phyloP scores from a whole-genome alignment of 2,797 vertebrate genomes.

The Oceanodroma leucorhoa region DNA sequence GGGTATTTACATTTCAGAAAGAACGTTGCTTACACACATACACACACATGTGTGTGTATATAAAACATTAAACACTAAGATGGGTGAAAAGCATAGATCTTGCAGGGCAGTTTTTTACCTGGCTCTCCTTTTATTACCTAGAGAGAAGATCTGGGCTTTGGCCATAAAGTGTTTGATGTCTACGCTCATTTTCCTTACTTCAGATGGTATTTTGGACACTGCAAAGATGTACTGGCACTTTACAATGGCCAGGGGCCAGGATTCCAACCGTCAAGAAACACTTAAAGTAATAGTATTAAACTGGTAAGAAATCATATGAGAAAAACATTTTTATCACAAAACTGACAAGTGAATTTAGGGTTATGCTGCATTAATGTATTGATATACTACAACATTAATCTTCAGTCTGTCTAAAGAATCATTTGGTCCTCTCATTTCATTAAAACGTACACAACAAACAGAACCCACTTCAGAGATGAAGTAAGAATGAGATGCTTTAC shows the following conservation, averaged over 20 bases:
- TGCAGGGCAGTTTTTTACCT: background rate
- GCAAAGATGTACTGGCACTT: slow-evolving; percentile 59
- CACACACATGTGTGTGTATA: background rate
- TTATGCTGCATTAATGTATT: slow-evolving; percentile 41
- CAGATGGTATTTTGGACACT: slow-evolving; percentile 40
- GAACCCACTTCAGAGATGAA: background rate
- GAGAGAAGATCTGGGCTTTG: slow-evolving; percentile 6
- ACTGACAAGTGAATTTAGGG: slow-evolving; percentile 17
- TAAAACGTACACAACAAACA: background rate
- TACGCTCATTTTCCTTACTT: slow-evolving; percentile 1
- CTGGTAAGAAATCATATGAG: slow-evolving; percentile 37
- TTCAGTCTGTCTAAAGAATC: slow-evolving; percentile 24
- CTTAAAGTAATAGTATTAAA: slow-evolving; percentile 43
- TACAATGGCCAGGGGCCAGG: slow-evolving; percentile 7
- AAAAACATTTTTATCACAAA: slow-evolving; percentile 47
- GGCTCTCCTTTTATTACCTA: slow-evolving; percentile 8
- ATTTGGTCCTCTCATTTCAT: slow-evolving; percentile 63
- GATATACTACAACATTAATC: background rate
- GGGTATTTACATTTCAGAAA: slow-evolving; percentile 41
- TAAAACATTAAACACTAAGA: background rate
- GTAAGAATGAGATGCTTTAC: background rate
- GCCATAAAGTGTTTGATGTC: background rate
- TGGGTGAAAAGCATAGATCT: background rate
- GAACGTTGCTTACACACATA: background rate
- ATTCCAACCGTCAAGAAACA: slow-evolving; percentile 57